Evolutionary conservation across 2,113 vertebrate genomes (phyloP).

Genomic region (Pluvianellus socialis): DNA sequence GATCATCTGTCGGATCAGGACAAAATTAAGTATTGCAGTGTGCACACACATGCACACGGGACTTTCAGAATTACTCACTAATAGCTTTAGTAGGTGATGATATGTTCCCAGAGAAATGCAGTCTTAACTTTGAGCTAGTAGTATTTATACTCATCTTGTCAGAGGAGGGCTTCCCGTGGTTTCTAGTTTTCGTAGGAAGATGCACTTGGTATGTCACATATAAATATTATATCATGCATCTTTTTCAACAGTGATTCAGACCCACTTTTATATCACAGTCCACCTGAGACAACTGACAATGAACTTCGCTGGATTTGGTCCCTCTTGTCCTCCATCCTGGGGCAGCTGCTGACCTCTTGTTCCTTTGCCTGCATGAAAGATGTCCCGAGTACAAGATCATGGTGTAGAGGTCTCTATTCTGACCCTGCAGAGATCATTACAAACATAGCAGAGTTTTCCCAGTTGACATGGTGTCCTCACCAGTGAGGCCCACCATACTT

Average conservation of each 20-base stretch:
- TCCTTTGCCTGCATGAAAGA: background rate
- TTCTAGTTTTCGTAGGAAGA: background rate
- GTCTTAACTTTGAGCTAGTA: background rate
- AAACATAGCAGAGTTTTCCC: background rate
- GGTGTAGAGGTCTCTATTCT: background rate
- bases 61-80: background rate
- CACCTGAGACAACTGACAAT: background rate
- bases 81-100: background rate
- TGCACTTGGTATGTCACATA: background rate
- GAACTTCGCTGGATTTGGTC: background rate
- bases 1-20: slow-evolving; percentile 11
- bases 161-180: background rate
- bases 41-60: background rate
- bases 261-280: background rate
- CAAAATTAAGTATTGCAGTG: background rate
- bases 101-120: background rate
- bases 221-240: background rate
- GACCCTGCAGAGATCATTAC: background rate
- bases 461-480: rapidly evolving
- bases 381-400: rapidly evolving
- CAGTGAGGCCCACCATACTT: rapidly evolving
- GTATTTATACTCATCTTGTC: too few species aligned
- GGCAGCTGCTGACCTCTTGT: background rate
- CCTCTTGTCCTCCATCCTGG: background rate
- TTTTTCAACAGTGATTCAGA: background rate